phyloP scores from a whole-genome alignment of 1,140 invertebrate genomes.

The Papilio aristodemus region DNA sequence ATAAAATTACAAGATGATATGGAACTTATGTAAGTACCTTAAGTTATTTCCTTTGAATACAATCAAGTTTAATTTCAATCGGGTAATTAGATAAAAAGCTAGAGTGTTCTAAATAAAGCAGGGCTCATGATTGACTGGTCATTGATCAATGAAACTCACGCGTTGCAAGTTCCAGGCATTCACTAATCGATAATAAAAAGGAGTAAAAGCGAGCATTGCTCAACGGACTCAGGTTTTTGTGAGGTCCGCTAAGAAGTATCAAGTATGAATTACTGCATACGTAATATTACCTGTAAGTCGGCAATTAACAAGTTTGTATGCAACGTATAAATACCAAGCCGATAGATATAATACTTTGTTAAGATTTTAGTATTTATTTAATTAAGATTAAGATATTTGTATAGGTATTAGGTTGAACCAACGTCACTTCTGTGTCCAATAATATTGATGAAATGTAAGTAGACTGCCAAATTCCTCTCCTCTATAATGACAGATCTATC shows the following conservation, averaged over 20 bases:
- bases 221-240: constrained; percentile 6
- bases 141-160: constrained; percentile 11
- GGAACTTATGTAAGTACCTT: too few relatives aligned
- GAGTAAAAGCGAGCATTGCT: constrained; percentile 14
- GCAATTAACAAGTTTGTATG: constrained; percentile 2
- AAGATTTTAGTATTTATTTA: too few relatives aligned
- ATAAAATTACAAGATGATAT: too few relatives aligned
- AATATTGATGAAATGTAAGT: too few relatives aligned
- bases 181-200: constrained; percentile 2
- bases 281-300: neutral
- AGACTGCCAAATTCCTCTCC: too few relatives aligned
- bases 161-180: constrained; percentile 7
- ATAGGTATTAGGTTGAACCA: too few relatives aligned
- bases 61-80: constrained; percentile 12
- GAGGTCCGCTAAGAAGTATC: constrained; percentile 1
- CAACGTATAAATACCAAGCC: neutral
- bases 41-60: neutral
- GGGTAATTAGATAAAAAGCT: neutral
- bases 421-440: too few relatives aligned
- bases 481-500: too few relatives aligned
- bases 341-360: neutral
- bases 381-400: too few relatives aligned
- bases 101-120: neutral
- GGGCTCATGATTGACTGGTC: neutral
- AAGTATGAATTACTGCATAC: constrained; percentile 15